Conservation (phyloP, 2,888 invertebrate species). For the Mythimna pallens region DNA sequence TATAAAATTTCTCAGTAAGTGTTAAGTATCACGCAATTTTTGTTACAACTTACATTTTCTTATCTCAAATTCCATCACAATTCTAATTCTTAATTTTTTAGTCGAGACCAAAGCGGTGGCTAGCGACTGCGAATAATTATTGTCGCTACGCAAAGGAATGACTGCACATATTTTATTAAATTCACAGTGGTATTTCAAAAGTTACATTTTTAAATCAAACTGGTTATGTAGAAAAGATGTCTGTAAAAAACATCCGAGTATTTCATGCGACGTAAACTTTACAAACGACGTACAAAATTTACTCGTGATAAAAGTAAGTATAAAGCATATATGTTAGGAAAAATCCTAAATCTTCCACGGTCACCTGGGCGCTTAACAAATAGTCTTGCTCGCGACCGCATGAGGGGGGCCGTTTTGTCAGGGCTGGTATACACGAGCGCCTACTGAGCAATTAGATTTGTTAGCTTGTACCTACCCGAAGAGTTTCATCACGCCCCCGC, state of each 20-base stretch:
- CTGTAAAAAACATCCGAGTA: slow-evolving; percentile 51
- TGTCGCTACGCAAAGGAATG: slow-evolving; percentile 54
- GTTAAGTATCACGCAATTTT: slow-evolving; percentile 64
- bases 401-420: slow-evolving; percentile 86
- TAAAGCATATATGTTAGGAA: slow-evolving; percentile 60
- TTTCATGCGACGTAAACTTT: slow-evolving; percentile 52
- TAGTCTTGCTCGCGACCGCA: slow-evolving; percentile 81
- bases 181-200: slow-evolving; percentile 52
- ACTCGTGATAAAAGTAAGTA: slow-evolving; percentile 57
- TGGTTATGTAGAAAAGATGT: slow-evolving; percentile 54
- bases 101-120: slow-evolving; percentile 32
- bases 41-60: slow-evolving; percentile 54
- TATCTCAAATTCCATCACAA: slow-evolving; percentile 64
- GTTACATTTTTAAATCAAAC: slow-evolving; percentile 48
- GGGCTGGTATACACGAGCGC: slow-evolving; percentile 84
- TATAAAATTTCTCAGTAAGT: slow-evolving; percentile 63
- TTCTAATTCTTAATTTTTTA: slow-evolving; percentile 58
- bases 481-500: slow-evolving; percentile 90
- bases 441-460: slow-evolving; percentile 91
- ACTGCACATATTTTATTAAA: slow-evolving; percentile 55
- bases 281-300: slow-evolving; percentile 55
- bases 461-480: slow-evolving; percentile 88
- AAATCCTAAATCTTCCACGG: slow-evolving; percentile 72
- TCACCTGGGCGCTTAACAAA: slow-evolving; percentile 87
- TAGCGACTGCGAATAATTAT: slow-evolving; percentile 55